Evolutionary conservation across 1,140 invertebrate genomes (phyloP).

Genomic region (Drosophila azteca): DNA sequence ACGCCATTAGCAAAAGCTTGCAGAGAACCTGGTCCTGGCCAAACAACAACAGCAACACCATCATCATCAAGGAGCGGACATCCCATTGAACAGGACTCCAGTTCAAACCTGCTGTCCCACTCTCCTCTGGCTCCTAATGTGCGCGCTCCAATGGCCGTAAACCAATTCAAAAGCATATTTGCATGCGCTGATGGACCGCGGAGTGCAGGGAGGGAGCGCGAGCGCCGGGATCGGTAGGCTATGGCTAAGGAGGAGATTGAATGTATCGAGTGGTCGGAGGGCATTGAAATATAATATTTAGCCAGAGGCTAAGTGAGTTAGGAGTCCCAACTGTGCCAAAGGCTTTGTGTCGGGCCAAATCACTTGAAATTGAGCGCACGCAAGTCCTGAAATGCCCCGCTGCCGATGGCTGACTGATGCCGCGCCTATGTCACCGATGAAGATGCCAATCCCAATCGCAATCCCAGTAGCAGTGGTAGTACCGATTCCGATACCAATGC

Average conservation of each 20-base stretch:
- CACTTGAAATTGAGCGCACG: slow-evolving; percentile 59
- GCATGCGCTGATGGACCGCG: slow-evolving; percentile 72
- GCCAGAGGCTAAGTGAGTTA: slow-evolving; percentile 50
- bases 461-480: background rate
- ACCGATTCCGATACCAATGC: slow-evolving; percentile 10
- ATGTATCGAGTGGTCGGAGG: slow-evolving; percentile 47
- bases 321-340: slow-evolving; percentile 22
- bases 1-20: slow-evolving; percentile 78
- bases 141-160: slow-evolving; percentile 73
- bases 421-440: slow-evolving; percentile 52
- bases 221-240: slow-evolving; percentile 4
- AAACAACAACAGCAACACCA: slow-evolving; percentile 35
- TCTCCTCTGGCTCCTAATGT: slow-evolving; percentile 42
- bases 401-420: slow-evolving; percentile 21
- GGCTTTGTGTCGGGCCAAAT: slow-evolving; percentile 36
- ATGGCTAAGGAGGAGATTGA: background rate
- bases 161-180: slow-evolving; percentile 82
- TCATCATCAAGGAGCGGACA: slow-evolving; percentile 21
- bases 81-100: slow-evolving; percentile 26
- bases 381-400: slow-evolving; percentile 41
- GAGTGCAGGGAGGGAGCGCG: slow-evolving; percentile 28
- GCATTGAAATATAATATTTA: slow-evolving; percentile 74
- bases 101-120: background rate
- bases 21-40: slow-evolving; percentile 40
- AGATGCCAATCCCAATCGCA: slow-evolving; percentile 23